Evolutionary conservation across 2,888 invertebrate genomes (phyloP).

Genomic region (Notodonta ziczac): DNA sequence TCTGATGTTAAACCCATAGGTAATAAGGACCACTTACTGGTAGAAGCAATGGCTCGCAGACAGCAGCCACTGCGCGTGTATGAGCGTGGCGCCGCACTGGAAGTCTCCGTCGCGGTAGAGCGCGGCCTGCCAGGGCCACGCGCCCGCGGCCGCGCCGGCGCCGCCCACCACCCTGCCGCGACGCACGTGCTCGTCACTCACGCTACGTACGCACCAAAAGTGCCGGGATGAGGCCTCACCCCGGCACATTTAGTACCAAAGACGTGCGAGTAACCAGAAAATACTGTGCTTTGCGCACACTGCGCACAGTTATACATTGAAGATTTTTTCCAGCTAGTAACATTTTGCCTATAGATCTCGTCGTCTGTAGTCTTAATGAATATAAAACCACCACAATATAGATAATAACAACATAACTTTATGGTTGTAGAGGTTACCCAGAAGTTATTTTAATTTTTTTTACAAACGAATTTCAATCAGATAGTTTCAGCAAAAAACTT

Average conservation of each 20-base stretch:
- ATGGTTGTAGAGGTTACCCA: too few species aligned
- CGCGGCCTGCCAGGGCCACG: constrained; percentile 95
- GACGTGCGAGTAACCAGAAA: not conserved
- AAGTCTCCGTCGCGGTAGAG: constrained; percentile 93
- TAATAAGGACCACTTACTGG: constrained; percentile 82
- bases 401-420: too few species aligned
- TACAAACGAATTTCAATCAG: too few species aligned
- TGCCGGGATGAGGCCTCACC: constrained; percentile 20
- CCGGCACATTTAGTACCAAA: constrained; percentile 5
- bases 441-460: too few species aligned
- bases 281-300: too few species aligned
- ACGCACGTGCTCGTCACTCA: constrained; percentile 71
- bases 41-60: constrained; percentile 94
- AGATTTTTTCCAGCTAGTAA: too few species aligned
- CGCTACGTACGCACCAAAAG: constrained; percentile 17
- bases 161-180: constrained; percentile 91
- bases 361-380: too few species aligned
- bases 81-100: constrained; percentile 92
- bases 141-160: constrained; percentile 89
- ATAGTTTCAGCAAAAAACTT: too few species aligned
- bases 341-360: too few species aligned
- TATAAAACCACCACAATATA: too few species aligned
- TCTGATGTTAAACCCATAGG: too few species aligned
- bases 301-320: too few species aligned
- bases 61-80: constrained; percentile 89